Conservation (phyloP, 2,888 invertebrate genomes). For the Drosophila meridiana region DNA sequence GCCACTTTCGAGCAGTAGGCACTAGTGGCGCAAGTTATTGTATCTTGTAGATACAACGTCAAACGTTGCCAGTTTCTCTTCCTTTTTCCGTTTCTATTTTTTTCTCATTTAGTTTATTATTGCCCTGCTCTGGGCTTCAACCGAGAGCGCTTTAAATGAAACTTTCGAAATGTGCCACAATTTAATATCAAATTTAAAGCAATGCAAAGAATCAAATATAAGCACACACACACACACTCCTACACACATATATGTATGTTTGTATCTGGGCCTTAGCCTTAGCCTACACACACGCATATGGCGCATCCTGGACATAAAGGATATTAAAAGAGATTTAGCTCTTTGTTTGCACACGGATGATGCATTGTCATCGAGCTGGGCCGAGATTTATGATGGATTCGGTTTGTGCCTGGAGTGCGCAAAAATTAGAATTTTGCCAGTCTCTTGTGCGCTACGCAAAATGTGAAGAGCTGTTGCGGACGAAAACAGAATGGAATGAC, state of each 20-base stretch:
- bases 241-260: conserved; percentile 4
- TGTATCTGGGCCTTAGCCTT: conserved; percentile 49
- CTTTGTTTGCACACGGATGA: conserved; percentile 83
- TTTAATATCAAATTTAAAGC: conserved; percentile 64
- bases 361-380: conserved; percentile 84
- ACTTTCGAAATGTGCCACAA: conserved; percentile 34
- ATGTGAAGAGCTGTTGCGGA: conserved; percentile 28
- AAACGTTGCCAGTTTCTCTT: conserved; percentile 50
- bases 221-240: conserved; percentile 13
- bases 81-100: conserved; percentile 4
- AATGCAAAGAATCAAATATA: conserved; percentile 26
- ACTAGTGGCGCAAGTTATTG: conserved; percentile 76
- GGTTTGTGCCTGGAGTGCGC: conserved; percentile 79
- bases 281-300: conserved; percentile 73
- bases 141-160: conserved; percentile 26
- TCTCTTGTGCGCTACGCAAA: conserved; percentile 53
- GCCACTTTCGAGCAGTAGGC: conserved; percentile 74
- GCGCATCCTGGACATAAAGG: conserved; percentile 79
- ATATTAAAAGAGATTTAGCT: conserved; percentile 83
- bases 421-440: conserved; percentile 77
- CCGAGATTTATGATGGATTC: conserved; percentile 83
- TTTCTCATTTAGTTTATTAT: conserved; percentile 42
- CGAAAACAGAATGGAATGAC: conserved; percentile 1
- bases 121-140: conserved; percentile 20
- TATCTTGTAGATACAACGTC: conserved; percentile 78